Conservation (phyloP, 2,797 vertebrate species). For the Galaxias olidus region DNA sequence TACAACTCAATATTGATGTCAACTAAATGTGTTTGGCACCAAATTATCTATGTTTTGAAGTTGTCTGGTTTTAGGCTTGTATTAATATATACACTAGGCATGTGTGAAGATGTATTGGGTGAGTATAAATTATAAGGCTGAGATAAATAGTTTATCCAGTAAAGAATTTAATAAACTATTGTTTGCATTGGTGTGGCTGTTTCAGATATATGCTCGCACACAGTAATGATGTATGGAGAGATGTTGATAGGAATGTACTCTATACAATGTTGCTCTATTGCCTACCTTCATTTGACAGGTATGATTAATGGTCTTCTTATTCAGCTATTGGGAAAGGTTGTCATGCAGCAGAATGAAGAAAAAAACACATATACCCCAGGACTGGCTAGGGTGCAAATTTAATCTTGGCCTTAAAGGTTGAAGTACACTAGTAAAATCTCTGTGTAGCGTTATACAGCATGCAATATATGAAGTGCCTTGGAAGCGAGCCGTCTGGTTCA, state of each 20-base stretch:
- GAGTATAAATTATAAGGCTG: too few relatives aligned
- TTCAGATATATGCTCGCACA: too few relatives aligned
- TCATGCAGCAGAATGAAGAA: slow-evolving; percentile 12
- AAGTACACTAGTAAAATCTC: slow-evolving; percentile 1
- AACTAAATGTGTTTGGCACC: too few relatives aligned
- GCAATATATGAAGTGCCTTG: neutral
- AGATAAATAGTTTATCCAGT: too few relatives aligned
- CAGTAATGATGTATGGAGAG: too few relatives aligned
- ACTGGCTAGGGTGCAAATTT: slow-evolving; percentile 1
- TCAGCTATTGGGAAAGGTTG: slow-evolving; percentile 20
- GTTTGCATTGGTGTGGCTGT: too few relatives aligned
- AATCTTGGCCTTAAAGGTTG: neutral
- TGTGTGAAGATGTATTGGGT: too few relatives aligned
- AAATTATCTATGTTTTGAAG: too few relatives aligned
- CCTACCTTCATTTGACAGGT: slow-evolving; percentile 25
- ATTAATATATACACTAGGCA: too few relatives aligned
- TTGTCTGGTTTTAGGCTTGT: too few relatives aligned
- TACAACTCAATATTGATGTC: too few relatives aligned
- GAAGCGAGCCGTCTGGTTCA: neutral
- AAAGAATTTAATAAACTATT: too few relatives aligned
- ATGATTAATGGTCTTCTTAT: slow-evolving; percentile 31
- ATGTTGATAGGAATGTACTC: neutral
- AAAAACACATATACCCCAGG: slow-evolving; percentile 8
- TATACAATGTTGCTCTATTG: slow-evolving; percentile 16
- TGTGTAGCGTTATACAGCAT: neutral